Evolutionary conservation across 2,113 vertebrate genomes (phyloP), one percentile per base, ranked within the genome.

Genomic region (Notarius lentiginosus): DNA sequence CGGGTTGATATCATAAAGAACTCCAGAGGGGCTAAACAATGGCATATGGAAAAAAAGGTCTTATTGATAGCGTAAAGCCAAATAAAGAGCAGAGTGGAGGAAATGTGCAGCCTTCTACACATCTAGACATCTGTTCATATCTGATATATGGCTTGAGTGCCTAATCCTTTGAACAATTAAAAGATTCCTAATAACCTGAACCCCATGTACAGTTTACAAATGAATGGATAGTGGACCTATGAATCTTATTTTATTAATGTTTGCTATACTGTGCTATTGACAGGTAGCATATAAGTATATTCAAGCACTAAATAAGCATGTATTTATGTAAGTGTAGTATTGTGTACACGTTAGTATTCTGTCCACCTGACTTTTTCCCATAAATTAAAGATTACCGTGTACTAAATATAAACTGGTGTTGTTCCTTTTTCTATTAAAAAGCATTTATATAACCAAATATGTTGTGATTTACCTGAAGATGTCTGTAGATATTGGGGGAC

Each of bases 41-140:
- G 4, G n/a, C 7, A 10, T 24, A 58, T 58, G 2, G 17, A 30
- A 18, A 18, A 60, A 41, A 58, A 79, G 18, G 77, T 58, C 14
- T 55, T 56, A 15, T 15, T 56, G n/a, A 56, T 15, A 10, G 76
- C 1, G 17, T 58, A 5, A 51, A 55, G 8, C 8, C 79, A 60
- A 79, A 60, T 80, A 60, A 80, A 60, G 7, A 60, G 9, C 4
- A 18, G 20, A 34, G 10, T 20, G 34, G 34, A 58, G 2, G 41
- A 41, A 41, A 79, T 58, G 2, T 58, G 53, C n/a, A 56, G 10
- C 15, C 14, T 55, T 76, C 2, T n/a, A n/a, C 49, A 77, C 12
- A 27, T 77, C 6, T n/a, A 53, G 49, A 53, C 72, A 75, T 75
- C 72, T 77, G 55, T 79, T 79, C 51, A 55, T 17, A 53, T 79